Evolutionary conservation across 2,888 invertebrate species (phyloP).

Genomic region (Ennomos fuscantarius): DNA sequence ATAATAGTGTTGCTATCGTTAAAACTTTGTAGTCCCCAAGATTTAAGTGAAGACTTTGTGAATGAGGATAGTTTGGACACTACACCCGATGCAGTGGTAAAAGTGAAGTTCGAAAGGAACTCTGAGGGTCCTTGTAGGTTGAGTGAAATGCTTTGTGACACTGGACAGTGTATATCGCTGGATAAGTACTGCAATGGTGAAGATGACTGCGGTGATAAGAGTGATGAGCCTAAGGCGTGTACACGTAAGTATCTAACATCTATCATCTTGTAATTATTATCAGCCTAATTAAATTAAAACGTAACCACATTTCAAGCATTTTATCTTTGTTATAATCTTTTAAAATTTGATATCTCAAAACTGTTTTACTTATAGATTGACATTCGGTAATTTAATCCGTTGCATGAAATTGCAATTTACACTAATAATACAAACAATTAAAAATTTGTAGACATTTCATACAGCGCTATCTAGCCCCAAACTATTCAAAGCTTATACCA

Average conservation of each 20-base stretch:
- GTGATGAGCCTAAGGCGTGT: slow-evolving; percentile 90
- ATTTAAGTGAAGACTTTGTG: slow-evolving; percentile 73
- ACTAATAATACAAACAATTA: too few relatives aligned
- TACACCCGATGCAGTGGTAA: slow-evolving; percentile 59
- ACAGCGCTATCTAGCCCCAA: too few relatives aligned
- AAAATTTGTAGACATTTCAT: too few relatives aligned
- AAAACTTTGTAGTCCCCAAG: slow-evolving; percentile 78
- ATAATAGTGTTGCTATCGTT: slow-evolving; percentile 74
- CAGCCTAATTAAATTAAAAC: too few relatives aligned
- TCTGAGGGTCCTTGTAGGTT: slow-evolving; percentile 78
- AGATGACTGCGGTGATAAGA: slow-evolving; percentile 91
- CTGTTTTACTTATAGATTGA: too few relatives aligned
- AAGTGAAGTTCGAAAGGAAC: slow-evolving; percentile 63
- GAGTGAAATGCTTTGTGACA: slow-evolving; percentile 87
- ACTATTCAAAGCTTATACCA: too few relatives aligned
- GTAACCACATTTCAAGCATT: too few relatives aligned
- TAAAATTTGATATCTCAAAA: too few relatives aligned
- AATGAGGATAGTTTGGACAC: slow-evolving; percentile 70
- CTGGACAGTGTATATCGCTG: slow-evolving; percentile 88
- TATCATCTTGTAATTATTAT: not conserved
- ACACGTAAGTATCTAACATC: slow-evolving; percentile 87
- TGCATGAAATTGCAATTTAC: too few relatives aligned
- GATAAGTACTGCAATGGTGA: slow-evolving; percentile 92
- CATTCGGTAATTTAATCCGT: too few relatives aligned
- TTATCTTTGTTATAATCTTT: too few relatives aligned